phyloP scores from a whole-genome alignment of 2,888 invertebrate species.

The Scaptomyza flava region DNA sequence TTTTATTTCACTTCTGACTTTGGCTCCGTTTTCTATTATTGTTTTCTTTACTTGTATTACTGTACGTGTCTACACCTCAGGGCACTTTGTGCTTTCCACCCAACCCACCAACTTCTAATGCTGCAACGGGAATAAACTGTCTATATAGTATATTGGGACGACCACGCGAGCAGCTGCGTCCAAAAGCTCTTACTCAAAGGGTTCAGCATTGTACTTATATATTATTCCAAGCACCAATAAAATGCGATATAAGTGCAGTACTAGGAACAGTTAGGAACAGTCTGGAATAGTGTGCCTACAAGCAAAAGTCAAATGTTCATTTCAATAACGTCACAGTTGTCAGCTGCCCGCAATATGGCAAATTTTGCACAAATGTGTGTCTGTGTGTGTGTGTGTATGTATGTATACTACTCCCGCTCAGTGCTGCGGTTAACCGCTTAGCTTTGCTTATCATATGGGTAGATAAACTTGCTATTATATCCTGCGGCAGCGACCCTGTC shows the following conservation, averaged over 20 bases:
- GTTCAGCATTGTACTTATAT: constrained; percentile 9
- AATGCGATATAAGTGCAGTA: constrained; percentile 19
- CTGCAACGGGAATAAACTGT: constrained; percentile 32
- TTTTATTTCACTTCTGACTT: constrained; percentile 41
- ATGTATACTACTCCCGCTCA: background rate
- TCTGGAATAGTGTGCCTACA: constrained; percentile 18
- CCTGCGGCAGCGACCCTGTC: constrained; percentile 55
- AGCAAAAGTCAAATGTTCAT: constrained; percentile 70
- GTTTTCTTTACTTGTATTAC: constrained; percentile 77
- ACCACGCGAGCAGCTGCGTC: constrained; percentile 63
- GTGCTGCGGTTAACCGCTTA: constrained; percentile 70
- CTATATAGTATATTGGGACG: constrained; percentile 35
- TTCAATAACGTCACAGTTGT: constrained; percentile 63
- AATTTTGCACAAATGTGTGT: constrained; percentile 22
- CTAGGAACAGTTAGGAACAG: background rate
- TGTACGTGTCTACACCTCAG: constrained; percentile 73
- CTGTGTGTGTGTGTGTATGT: background rate
- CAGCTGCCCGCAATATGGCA: constrained; percentile 46
- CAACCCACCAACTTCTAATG: background rate
- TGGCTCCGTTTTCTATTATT: constrained; percentile 76
- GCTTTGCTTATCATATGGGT: constrained; percentile 64
- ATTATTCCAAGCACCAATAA: constrained; percentile 8
- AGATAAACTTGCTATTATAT: constrained; percentile 49
- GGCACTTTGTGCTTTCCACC: constrained; percentile 58
- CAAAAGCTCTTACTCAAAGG: constrained; percentile 40